Evolutionary conservation across 2,113 vertebrate genomes (phyloP), one percentile per base, ranked within the genome.

Genomic region (Petroica traversi): DNA sequence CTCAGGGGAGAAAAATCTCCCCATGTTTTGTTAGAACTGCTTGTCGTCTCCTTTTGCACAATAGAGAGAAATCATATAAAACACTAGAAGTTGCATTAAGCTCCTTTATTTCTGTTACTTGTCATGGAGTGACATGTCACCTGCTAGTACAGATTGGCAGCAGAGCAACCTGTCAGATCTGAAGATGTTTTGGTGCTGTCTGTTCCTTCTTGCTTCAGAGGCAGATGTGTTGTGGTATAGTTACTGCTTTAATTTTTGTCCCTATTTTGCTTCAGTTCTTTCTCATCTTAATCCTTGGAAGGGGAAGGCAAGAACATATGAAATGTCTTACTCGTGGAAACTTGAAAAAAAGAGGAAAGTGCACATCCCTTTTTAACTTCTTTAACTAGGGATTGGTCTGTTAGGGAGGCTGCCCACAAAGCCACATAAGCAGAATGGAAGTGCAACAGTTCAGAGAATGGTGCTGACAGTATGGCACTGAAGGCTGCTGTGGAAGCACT

Each of bases 201-300:
- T 89, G 26, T 93, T 94, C 51, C 57, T 33, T 91, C 71, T 76
- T 73, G 51, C 62, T 94, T 94, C 87, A 77, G 87, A 95, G 71
- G 74, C 71, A 96, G 51, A 73, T 77, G 34, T 69, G 34, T 83
- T 94, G 33, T 48, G 55, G 78, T 95, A 82, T 74, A 58, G 78
- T 88, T 93, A 78, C 85, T 88, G 75, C 89, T 95, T 95, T 93
- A 95, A 91, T 94, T 97, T 94, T 93, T 89, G 57, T 46, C 71
- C 46, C 16, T 82, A 28, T 79, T 69, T 87, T 88, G 33, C 74
- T 82, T 89, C 87, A 69, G 17, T 92, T 93, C 81, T 92, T n/a
- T 92, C 61, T 87, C 49, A 59, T 41, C 57, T 78, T 88, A 89
- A 68, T 89, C 58, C 26, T 76, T 93, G 51, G 62, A 75, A 85